Conservation (phyloP, 2,797 vertebrate genomes). For the Neosilurus mollespiculum region DNA sequence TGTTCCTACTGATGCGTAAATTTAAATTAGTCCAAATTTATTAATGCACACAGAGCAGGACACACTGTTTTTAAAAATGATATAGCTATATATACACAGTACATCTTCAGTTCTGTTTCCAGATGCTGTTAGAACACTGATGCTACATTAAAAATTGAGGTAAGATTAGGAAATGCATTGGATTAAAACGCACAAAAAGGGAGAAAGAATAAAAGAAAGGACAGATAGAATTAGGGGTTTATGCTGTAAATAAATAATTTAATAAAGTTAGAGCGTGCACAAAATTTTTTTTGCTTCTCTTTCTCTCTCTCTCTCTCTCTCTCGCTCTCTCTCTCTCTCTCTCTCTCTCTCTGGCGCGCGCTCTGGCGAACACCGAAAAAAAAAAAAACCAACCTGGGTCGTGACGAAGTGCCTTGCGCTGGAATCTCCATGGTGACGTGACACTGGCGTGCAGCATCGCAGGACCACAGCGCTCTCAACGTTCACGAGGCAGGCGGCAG, state of each 20-base stretch:
- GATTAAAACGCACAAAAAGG: too few relatives aligned
- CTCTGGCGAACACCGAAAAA: too few relatives aligned
- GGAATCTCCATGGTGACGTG: constrained; percentile 71
- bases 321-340: too few relatives aligned
- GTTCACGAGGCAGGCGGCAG: not conserved
- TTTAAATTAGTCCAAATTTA: not conserved
- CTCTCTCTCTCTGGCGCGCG: not conserved
- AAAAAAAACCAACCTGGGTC: constrained; percentile 60
- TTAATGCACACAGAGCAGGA: not conserved
- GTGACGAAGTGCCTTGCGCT: constrained; percentile 70
- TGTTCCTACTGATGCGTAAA: not conserved
- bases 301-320: not conserved
- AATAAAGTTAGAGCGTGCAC: not conserved
- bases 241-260: not conserved
- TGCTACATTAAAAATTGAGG: not conserved
- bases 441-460: constrained; percentile 55
- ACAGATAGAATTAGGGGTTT: not conserved
- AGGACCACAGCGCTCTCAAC: not conserved
- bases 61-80: not conserved
- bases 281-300: not conserved
- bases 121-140: not conserved
- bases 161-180: not conserved
- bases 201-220: not conserved
- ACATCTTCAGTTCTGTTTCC: not conserved
- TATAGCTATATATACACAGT: too few relatives aligned